Conservation (phyloP, 2,113 vertebrate genomes). For the Piprites chloris region DNA sequence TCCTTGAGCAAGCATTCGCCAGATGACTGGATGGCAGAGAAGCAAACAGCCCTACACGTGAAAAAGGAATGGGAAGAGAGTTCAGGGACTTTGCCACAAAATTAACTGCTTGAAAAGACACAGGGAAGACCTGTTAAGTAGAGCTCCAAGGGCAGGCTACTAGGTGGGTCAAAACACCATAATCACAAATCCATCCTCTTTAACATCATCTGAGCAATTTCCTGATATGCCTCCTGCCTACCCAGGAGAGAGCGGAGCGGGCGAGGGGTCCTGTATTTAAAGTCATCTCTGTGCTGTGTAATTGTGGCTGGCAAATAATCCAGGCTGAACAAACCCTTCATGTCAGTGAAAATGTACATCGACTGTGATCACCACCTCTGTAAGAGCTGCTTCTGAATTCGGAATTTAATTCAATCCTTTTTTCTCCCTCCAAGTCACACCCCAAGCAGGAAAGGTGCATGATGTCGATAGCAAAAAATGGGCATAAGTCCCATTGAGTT, state of each 20-base stretch:
- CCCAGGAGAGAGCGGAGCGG: neutral
- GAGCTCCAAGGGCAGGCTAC: conserved; percentile 55
- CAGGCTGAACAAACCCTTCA: neutral
- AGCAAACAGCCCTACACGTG: conserved; percentile 42
- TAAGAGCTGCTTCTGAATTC: neutral
- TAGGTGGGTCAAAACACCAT: conserved; percentile 34
- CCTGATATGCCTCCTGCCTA: neutral
- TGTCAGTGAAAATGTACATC: neutral
- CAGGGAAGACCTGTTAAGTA: conserved; percentile 48
- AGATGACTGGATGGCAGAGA: conserved; percentile 55
- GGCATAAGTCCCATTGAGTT: neutral
- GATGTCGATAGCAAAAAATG: neutral
- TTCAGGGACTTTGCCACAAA: conserved; percentile 64
- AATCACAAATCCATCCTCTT: conserved; percentile 56
- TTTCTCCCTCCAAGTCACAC: neutral
- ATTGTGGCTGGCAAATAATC: neutral
- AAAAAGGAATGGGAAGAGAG: conserved; percentile 47
- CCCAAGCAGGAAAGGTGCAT: fast-evolving
- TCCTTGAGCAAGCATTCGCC: conserved; percentile 54
- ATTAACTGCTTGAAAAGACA: conserved; percentile 53
- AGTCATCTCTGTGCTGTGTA: neutral
- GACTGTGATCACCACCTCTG: fast-evolving
- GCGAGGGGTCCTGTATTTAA: fast-evolving
- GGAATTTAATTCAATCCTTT: neutral
- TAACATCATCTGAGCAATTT: neutral